These are phyloP conservation scores for Tolypeutes matacus DNA, from an alignment of 2,797 vertebrate genomes.

Conservation along the genomic window DNA sequence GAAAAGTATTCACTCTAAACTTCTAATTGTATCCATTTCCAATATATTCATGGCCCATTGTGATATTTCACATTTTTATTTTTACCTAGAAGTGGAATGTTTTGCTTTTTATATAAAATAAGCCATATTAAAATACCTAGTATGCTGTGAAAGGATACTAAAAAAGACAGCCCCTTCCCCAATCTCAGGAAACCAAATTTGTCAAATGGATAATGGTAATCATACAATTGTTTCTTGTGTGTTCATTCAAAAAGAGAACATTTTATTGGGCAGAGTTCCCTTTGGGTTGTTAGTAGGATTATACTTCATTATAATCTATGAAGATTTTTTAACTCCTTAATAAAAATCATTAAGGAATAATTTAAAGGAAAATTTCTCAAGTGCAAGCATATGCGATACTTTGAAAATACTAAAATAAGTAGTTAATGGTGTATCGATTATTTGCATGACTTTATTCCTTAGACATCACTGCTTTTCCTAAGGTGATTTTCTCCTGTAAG, in stretches of 20 bases:
- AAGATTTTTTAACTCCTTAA: not conserved
- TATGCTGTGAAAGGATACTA: not conserved
- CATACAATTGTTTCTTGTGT: not conserved
- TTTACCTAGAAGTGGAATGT: not conserved
- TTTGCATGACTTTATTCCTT: not conserved
- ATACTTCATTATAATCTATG: not conserved
- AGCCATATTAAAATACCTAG: not conserved
- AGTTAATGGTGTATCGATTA: not conserved
- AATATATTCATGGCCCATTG: not conserved
- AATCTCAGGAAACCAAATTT: not conserved
- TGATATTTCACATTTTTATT: conserved; percentile 18
- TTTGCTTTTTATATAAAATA: conserved; percentile 23
- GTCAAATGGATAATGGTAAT: not conserved
- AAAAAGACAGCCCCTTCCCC: not conserved
- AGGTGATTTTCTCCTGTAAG: not conserved
- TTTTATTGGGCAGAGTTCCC: not conserved
- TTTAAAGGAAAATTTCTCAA: not conserved
- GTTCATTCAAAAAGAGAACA: not conserved
- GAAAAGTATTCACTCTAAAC: not conserved
- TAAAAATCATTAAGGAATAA: conserved; percentile 29
- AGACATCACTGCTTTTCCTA: not conserved
- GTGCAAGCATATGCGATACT: not conserved
- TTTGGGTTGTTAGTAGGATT: not conserved
- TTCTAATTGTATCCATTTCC: not conserved
- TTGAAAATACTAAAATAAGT: not conserved